These are phyloP conservation scores for Acrobasis consociella DNA, from an alignment of 2,888 invertebrate species.

Conservation along the genomic window DNA sequence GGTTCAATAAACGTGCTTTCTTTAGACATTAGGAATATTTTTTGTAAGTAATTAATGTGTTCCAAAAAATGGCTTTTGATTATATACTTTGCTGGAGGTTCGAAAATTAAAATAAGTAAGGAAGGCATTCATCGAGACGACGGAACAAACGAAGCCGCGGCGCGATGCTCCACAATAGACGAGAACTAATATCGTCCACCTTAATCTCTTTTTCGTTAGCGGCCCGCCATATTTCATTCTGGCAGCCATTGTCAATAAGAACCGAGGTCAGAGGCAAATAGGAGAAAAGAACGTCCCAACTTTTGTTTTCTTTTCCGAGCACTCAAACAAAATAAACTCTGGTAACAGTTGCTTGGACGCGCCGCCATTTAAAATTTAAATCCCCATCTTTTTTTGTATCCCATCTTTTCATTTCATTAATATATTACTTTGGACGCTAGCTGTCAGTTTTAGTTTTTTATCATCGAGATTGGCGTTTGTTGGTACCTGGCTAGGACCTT, in stretches of 20 bases:
- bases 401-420: constrained; percentile 81
- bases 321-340: constrained; percentile 76
- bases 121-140: constrained; percentile 44
- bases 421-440: constrained; percentile 72
- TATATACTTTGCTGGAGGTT: constrained; percentile 65
- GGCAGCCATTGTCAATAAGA: constrained; percentile 81
- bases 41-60: constrained; percentile 25
- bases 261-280: constrained; percentile 80
- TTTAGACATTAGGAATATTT: background rate
- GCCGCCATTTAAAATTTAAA: constrained; percentile 77
- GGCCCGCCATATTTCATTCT: constrained; percentile 80
- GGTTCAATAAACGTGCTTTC: background rate
- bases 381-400: constrained; percentile 66
- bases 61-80: constrained; percentile 65
- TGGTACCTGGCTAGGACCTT: constrained; percentile 52
- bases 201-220: constrained; percentile 78
- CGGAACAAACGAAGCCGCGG: constrained; percentile 34
- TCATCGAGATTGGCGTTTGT: constrained; percentile 42
- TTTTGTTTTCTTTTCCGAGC: constrained; percentile 77
- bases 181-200: constrained; percentile 67
- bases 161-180: constrained; percentile 45
- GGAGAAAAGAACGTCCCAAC: constrained; percentile 70
- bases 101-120: constrained; percentile 58
- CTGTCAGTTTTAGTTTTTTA: constrained; percentile 71
- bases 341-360: constrained; percentile 70